These are phyloP conservation scores for Oenanthe oenanthe DNA, from an alignment of 2,113 vertebrate species.

Conservation along the genomic window DNA sequence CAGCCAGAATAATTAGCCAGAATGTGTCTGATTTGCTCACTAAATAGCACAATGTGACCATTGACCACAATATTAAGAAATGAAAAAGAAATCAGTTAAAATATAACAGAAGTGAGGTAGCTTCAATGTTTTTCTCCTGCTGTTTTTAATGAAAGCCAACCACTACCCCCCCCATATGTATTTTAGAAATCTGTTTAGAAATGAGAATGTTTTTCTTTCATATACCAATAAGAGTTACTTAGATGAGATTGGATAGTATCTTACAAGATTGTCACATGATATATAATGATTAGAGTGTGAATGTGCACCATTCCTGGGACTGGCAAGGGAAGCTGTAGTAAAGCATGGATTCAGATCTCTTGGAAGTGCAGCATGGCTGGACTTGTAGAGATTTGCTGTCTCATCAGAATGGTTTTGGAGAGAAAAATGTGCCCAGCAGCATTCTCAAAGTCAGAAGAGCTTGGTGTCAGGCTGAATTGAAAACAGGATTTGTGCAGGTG, in stretches of 20 bases:
- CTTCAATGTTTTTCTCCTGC: not conserved
- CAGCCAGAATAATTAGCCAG: not conserved
- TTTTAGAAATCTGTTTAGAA: not conserved
- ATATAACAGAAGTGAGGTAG: not conserved
- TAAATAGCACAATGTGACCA: not conserved
- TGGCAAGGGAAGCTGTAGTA: not conserved
- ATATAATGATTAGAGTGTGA: not conserved
- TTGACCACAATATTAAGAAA: not conserved
- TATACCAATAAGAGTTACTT: not conserved
- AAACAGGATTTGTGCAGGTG: not conserved
- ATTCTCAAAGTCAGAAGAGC: not conserved
- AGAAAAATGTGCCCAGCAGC: not conserved
- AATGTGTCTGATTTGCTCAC: not conserved
- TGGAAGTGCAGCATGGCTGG: not conserved
- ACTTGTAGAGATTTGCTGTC: not conserved
- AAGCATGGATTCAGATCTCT: not conserved
- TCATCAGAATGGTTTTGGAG: not conserved
- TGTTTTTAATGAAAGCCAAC: not conserved
- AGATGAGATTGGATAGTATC: not conserved
- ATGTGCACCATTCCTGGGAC: not conserved
- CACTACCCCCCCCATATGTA: rapidly evolving
- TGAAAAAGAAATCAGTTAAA: not conserved
- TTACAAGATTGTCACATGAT: not conserved
- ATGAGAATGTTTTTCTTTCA: not conserved
- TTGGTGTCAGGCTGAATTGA: not conserved